Evolutionary conservation across 2,888 invertebrate genomes (phyloP).

Genomic region (Melinaea marsaeus): DNA sequence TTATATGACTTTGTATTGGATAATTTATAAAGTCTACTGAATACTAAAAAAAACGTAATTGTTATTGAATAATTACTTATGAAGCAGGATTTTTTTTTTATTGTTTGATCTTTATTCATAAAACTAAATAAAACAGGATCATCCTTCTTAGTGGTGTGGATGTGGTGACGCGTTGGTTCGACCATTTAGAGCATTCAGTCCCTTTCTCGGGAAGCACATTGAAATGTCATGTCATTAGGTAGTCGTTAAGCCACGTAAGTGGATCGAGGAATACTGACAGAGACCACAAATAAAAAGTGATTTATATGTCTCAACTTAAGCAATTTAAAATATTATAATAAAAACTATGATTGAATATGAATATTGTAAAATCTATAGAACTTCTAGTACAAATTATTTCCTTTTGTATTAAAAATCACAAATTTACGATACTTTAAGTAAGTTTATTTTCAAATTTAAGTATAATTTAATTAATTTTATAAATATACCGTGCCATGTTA

Average conservation of each 20-base stretch:
- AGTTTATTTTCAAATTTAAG: too few relatives aligned
- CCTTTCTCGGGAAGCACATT: constrained; percentile 1
- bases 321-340: background rate
- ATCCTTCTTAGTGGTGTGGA: background rate
- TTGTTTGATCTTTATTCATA: too few relatives aligned
- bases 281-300: background rate
- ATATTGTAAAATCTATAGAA: too few relatives aligned
- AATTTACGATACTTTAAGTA: too few relatives aligned
- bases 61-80: too few relatives aligned
- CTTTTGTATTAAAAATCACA: too few relatives aligned
- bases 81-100: too few relatives aligned
- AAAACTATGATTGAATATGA: too few relatives aligned
- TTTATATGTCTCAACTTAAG: background rate
- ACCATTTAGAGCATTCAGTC: background rate
- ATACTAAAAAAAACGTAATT: too few relatives aligned
- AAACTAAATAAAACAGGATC: background rate
- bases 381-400: too few relatives aligned
- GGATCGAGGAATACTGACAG: background rate
- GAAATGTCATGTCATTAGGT: constrained; percentile 4
- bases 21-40: background rate
- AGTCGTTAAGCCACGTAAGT: constrained; percentile 3
- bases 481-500: too few relatives aligned
- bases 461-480: too few relatives aligned
- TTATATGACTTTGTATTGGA: background rate
- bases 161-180: background rate